Conservation (phyloP, 2,113 vertebrate species). For the Neodontobutis hainanensis region DNA sequence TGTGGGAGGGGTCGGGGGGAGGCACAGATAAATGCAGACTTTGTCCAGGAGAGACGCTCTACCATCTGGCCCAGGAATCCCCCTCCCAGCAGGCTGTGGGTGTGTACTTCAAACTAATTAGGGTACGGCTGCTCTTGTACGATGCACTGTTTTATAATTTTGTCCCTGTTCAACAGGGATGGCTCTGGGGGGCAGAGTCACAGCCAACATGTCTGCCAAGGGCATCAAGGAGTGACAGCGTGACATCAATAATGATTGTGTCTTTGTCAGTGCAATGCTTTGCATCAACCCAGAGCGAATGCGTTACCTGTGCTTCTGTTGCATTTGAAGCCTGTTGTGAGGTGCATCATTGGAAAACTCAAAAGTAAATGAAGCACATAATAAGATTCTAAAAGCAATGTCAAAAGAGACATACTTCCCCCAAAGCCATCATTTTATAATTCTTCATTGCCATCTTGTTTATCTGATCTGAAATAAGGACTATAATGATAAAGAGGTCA, state of each 20-base stretch:
- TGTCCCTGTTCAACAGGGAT: conserved; percentile 47
- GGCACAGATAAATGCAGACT: conserved; percentile 57
- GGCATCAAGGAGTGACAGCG: conserved; percentile 1
- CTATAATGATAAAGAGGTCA: background rate
- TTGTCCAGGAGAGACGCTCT: conserved; percentile 68
- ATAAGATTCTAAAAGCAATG: background rate
- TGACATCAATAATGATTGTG: background rate
- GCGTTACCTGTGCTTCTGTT: no score
- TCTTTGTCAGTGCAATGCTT: background rate
- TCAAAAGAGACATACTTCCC: conserved; percentile 7
- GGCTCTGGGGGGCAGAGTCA: conserved; percentile 4
- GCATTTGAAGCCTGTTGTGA: background rate
- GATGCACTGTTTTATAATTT: conserved; percentile 39
- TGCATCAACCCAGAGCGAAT: no score
- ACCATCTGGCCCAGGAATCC: conserved; percentile 78
- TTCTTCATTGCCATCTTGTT: conserved; percentile 1
- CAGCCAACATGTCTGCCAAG: conserved; percentile 15
- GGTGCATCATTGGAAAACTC: background rate
- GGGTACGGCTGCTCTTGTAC: conserved; percentile 48
- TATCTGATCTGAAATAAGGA: conserved; percentile 3
- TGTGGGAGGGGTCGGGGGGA: conserved; percentile 49
- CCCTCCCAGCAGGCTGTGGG: conserved; percentile 62
- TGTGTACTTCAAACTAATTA: conserved; percentile 60
- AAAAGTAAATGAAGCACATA: background rate
- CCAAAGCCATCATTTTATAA: background rate